Evolutionary conservation across 2,888 invertebrate genomes (phyloP), one percentile per base, ranked within the genome.

Genomic region (Hypselothyrea guttata): DNA sequence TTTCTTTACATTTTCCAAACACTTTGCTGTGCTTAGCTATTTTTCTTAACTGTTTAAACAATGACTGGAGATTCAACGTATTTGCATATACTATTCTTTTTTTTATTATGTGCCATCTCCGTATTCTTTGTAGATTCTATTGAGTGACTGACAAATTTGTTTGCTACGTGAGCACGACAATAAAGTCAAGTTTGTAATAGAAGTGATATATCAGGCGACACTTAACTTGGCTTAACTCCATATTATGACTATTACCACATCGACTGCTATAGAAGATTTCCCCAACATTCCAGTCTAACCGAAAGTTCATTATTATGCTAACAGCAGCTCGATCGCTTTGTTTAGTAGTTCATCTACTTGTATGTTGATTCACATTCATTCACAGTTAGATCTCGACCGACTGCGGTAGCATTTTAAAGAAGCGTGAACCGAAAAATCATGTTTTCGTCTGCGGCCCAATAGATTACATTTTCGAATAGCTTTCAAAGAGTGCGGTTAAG

Each of bases 301-400:
- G 61, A 57, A 52, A 59, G 45, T 78, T 77, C 64, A 83, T 83
- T 77, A 67, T 67, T 78, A 77, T 83, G 76, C 78, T 52, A 37
- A 42, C 33, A 42, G 56, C 48, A 38, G 40, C 47, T 55, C 15
- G 40, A 41, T 22, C 46, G 35, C 15, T 7, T 41, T 46, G 55
- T 60, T 66, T 47, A 55, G 44, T 42, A 52, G 33, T 70, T 42
- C 47, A 46, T 44, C 46, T 45, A 22, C 15, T 22, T 7, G 42
- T 49, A 53, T 74, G 57, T 65, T 38, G 47, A 60, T 64, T 70
- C 40, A 48, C 65, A 82, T 63, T 61, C 59, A 60, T 78, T 78
- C 79, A 78, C 83, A 72, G 79, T 78, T 78, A 70, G 49, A 67
- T 71, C 47, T 60, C 46, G 46, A 40, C 45, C 38, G 54, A 41